Evolutionary conservation across 2,113 vertebrate genomes (phyloP).

Genomic region (Dasypus novemcinctus): DNA sequence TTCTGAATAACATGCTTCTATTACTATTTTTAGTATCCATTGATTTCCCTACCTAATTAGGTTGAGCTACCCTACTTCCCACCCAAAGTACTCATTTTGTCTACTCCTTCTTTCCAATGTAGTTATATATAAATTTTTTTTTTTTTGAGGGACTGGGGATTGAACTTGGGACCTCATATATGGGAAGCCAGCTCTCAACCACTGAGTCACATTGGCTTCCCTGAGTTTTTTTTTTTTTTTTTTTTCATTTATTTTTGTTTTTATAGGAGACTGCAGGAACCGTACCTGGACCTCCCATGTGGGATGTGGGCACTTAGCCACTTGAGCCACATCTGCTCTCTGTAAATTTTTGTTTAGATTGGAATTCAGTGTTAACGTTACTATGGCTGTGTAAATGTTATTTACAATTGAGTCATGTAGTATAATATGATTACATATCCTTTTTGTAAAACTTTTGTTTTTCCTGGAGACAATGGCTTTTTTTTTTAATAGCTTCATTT

Average conservation of each 20-base stretch:
- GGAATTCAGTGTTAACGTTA: background rate
- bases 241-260: too few species aligned
- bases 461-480: background rate
- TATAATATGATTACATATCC: background rate
- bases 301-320: too few species aligned
- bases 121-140: background rate
- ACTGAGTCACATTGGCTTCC: too few species aligned
- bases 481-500: too few species aligned
- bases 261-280: too few species aligned
- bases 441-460: background rate
- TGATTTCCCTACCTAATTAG: background rate
- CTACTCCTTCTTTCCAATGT: background rate
- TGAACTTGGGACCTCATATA: too few species aligned
- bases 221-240: too few species aligned
- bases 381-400: background rate
- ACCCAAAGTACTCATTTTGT: background rate
- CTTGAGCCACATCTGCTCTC: too few species aligned
- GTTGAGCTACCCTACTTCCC: background rate
- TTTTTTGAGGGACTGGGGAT: too few species aligned
- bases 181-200: too few species aligned
- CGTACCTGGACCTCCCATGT: too few species aligned
- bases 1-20: conserved; percentile 1
- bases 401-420: background rate
- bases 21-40: background rate
- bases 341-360: background rate